Conservation (phyloP, 2,888 invertebrate species). For the Campaea margaritaria region DNA sequence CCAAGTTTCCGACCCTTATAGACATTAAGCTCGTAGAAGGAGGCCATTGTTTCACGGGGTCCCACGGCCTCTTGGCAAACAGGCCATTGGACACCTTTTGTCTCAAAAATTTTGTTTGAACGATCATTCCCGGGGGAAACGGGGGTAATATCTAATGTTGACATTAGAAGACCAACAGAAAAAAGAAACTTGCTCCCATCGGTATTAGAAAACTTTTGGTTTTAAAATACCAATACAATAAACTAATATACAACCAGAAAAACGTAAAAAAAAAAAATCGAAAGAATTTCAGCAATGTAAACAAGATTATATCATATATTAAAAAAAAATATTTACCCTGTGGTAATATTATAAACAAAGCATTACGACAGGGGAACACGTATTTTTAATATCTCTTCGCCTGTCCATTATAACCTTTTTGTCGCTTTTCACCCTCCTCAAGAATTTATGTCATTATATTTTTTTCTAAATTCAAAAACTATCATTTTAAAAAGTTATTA, state of each 20-base stretch:
- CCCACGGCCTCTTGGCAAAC: constrained; percentile 74
- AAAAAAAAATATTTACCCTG: no score
- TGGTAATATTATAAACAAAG: not conserved
- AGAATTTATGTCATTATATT: not conserved
- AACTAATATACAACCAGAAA: no score
- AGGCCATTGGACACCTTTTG: constrained; percentile 68
- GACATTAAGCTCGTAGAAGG: constrained; percentile 37
- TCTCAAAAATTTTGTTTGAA: constrained; percentile 72
- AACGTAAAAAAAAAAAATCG: no score
- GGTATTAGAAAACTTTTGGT: not conserved
- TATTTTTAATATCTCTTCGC: not conserved
- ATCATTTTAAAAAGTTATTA: constrained; percentile 37
- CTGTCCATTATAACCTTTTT: constrained; percentile 3
- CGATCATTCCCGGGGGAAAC: constrained; percentile 65
- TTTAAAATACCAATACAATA: no score
- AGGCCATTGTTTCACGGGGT: constrained; percentile 64
- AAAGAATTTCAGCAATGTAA: no score
- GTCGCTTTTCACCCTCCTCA: constrained; percentile 1
- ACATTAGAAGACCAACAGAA: not conserved
- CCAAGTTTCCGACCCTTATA: constrained; percentile 1
- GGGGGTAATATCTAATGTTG: constrained; percentile 34
- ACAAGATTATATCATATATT: no score
- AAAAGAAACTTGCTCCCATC: not conserved
- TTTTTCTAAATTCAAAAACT: constrained; percentile 11
- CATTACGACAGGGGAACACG: not conserved